Conservation (phyloP, 2,888 invertebrate species). For the Eulithis testata region DNA sequence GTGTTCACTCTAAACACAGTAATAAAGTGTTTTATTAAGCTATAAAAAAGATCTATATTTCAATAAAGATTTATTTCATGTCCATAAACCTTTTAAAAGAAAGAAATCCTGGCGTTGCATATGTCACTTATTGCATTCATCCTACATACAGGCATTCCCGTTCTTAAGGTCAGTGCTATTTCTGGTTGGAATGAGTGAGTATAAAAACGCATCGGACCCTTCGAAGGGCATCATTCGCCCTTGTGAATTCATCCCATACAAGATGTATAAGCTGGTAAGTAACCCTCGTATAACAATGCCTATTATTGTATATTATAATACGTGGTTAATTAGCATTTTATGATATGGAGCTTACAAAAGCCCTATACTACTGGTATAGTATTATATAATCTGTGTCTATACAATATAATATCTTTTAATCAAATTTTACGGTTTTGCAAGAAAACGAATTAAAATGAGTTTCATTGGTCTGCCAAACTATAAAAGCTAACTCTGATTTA, state of each 20-base stretch:
- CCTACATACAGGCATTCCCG: constrained; percentile 39
- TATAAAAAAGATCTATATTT: too few relatives aligned
- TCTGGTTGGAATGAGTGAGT: constrained; percentile 45
- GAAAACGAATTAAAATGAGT: neutral
- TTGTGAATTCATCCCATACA: constrained; percentile 48
- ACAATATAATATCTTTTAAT: too few relatives aligned
- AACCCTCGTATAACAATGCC: neutral
- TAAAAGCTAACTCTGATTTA: constrained; percentile 11
- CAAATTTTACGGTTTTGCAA: too few relatives aligned
- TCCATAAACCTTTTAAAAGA: too few relatives aligned
- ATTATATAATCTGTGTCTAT: too few relatives aligned
- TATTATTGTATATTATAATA: too few relatives aligned
- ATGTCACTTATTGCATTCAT: constrained; percentile 15
- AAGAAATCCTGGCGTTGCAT: too few relatives aligned
- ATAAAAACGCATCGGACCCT: constrained; percentile 54
- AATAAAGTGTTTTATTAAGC: too few relatives aligned
- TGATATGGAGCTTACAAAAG: neutral
- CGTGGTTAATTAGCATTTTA: too few relatives aligned
- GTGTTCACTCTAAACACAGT: too few relatives aligned
- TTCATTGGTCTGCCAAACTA: neutral
- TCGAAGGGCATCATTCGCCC: constrained; percentile 59
- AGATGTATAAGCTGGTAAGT: constrained; percentile 65
- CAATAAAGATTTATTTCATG: too few relatives aligned
- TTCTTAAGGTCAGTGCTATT: constrained; percentile 54
- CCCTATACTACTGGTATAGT: too few relatives aligned